These are phyloP conservation scores for Ariolimax columbianus DNA, from an alignment of 2,888 invertebrate genomes.

Conservation along the genomic window DNA sequence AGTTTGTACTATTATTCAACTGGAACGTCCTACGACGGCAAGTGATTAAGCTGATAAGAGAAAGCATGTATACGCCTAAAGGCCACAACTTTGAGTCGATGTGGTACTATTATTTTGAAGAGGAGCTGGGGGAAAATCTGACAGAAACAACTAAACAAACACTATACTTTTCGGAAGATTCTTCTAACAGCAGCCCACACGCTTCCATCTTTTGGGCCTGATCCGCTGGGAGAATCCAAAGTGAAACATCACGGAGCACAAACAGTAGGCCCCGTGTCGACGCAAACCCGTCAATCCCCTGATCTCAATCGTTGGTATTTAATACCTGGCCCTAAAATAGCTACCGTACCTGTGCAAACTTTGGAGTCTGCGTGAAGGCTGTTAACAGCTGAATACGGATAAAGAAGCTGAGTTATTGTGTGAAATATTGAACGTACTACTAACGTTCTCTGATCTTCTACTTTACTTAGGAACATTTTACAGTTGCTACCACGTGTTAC, in stretches of 20 bases:
- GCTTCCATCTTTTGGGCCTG: background rate
- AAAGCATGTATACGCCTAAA: background rate
- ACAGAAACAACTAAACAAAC: background rate
- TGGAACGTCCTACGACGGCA: too few relatives aligned
- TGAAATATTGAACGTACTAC: too few relatives aligned
- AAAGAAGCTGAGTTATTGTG: too few relatives aligned
- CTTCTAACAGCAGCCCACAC: background rate
- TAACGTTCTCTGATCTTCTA: too few relatives aligned
- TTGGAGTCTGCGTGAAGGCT: too few relatives aligned
- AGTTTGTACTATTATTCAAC: too few relatives aligned
- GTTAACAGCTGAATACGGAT: too few relatives aligned
- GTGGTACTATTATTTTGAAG: background rate
- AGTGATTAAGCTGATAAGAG: background rate
- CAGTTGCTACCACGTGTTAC: too few relatives aligned
- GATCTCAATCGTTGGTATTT: background rate
- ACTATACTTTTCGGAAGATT: background rate
- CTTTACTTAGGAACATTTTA: too few relatives aligned
- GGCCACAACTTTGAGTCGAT: background rate
- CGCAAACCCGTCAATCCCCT: background rate
- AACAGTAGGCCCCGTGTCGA: background rate
- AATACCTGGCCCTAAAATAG: too few relatives aligned
- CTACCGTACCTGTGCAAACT: too few relatives aligned
- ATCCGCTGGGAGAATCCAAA: background rate
- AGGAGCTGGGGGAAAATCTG: background rate
- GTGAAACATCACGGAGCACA: conserved; percentile 22